phyloP scores from a whole-genome alignment of 2,797 vertebrate genomes.

The Coluber constrictor region DNA sequence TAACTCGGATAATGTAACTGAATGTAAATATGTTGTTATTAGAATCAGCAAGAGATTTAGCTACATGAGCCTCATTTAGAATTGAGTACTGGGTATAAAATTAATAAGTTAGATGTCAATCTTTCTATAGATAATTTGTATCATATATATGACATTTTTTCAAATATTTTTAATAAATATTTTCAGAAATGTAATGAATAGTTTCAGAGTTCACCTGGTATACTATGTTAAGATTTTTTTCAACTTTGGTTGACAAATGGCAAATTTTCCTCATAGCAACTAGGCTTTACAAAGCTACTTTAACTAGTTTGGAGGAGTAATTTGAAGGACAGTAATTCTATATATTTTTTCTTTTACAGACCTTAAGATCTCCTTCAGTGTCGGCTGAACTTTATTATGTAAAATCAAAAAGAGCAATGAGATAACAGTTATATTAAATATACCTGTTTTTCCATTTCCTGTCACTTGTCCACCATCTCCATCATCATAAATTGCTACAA shows the following conservation, averaged over 20 bases:
- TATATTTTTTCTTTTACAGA: not conserved
- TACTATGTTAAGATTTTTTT: not conserved
- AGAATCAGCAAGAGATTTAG: not conserved
- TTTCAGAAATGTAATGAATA: not conserved
- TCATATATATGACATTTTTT: not conserved
- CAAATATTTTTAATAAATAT: not conserved
- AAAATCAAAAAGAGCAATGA: not conserved
- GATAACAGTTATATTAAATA: constrained; percentile 24
- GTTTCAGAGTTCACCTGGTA: not conserved
- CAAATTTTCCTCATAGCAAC: not conserved
- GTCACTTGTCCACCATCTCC: constrained; percentile 85
- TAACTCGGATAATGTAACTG: not conserved
- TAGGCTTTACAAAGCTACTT: not conserved
- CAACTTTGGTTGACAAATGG: not conserved
- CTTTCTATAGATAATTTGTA: not conserved
- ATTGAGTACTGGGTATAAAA: not conserved
- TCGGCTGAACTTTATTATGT: not conserved
- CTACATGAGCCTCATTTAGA: not conserved
- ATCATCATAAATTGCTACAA: constrained; percentile 88
- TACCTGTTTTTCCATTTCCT: constrained; percentile 89
- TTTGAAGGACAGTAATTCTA: not conserved
- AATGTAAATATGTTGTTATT: not conserved
- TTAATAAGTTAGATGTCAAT: not conserved
- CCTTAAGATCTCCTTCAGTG: not conserved
- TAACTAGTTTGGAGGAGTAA: not conserved